Evolutionary conservation across 2,797 vertebrate genomes (phyloP), one percentile per base, ranked within the genome.

Genomic region (Manis javanica): DNA sequence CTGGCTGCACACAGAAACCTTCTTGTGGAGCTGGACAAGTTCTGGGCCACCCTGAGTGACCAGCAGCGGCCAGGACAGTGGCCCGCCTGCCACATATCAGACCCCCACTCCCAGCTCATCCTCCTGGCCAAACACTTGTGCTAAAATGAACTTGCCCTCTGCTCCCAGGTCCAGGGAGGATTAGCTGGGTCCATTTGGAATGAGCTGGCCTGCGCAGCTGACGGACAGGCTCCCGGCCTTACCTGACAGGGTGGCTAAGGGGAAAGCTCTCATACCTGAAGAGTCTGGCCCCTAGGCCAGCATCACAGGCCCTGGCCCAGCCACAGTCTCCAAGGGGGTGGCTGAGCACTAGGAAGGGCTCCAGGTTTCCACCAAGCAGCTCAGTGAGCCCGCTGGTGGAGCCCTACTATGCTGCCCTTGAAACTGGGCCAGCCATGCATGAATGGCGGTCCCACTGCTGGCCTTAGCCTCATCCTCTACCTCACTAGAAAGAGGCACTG

Each of bases 51-150:
- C 2, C 19, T 0, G 23, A 31, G 16, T 11, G 3, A 49, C 0
- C 13, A 89, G 61, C 34, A 21, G 24, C 7, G 0, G 0, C 24
- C 78, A 69, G 2, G 5, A 0, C 2, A 24, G 39, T 31, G 9
- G 18, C 7, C 31, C 12, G 49, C 34, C 24, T 68, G 11, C 37
- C 57, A 46, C 10, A 1, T 1, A 4, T 34, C 13, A 51, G 10
- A 6, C 5, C 26, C 37, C 37, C 26, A 8, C 8, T 7, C 61
- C 68, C 24, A n/a, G 53, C 6, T 68, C 31, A 61, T 88, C 34
- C 18, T 89, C 23, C 24, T 34, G 66, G 19, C 19, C 24, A 49
- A 69, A 61, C 26, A 8, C 24, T 26, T 57, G 18, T 34, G 31
- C 49, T 19, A 46, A 64, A 59, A 55, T 18, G 26, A 46, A 51